Conservation (phyloP, 2,888 invertebrate genomes). For the Drosophila borborema region DNA sequence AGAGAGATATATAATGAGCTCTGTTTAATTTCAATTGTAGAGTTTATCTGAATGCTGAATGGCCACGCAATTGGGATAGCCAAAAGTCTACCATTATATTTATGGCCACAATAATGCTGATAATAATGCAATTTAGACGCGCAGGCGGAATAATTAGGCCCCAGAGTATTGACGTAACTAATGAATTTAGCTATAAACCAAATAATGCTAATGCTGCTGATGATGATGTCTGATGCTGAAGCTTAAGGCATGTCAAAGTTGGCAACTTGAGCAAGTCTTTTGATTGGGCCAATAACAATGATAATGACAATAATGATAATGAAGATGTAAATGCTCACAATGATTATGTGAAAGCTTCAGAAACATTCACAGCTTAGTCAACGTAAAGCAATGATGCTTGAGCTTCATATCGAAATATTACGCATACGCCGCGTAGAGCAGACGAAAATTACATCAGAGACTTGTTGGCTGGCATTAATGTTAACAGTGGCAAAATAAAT, state of each 20-base stretch:
- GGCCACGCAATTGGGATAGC: constrained; percentile 7
- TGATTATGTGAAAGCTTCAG: neutral
- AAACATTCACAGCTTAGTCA: neutral
- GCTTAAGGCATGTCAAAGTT: constrained; percentile 45
- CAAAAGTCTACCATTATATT: constrained; percentile 25
- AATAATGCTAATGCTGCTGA: constrained; percentile 29
- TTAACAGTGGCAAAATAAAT: neutral
- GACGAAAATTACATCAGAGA: constrained; percentile 40
- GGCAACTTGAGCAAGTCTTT: constrained; percentile 10
- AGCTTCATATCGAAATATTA: constrained; percentile 25
- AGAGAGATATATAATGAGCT: neutral
- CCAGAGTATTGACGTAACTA: constrained; percentile 41
- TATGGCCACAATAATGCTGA: constrained; percentile 37
- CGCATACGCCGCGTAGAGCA: constrained; percentile 46
- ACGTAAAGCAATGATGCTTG: constrained; percentile 47
- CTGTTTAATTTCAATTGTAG: constrained; percentile 12
- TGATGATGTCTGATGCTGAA: constrained; percentile 8
- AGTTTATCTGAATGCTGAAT: constrained; percentile 1
- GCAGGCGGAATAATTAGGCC: constrained; percentile 39
- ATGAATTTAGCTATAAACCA: constrained; percentile 38
- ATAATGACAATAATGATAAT: neutral
- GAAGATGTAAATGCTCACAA: neutral
- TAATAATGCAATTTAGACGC: constrained; percentile 57
- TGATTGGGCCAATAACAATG: neutral
- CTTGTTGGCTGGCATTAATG: constrained; percentile 32